Evolutionary conservation across 2,797 vertebrate species (phyloP).

Genomic region (Hydrophis major): DNA sequence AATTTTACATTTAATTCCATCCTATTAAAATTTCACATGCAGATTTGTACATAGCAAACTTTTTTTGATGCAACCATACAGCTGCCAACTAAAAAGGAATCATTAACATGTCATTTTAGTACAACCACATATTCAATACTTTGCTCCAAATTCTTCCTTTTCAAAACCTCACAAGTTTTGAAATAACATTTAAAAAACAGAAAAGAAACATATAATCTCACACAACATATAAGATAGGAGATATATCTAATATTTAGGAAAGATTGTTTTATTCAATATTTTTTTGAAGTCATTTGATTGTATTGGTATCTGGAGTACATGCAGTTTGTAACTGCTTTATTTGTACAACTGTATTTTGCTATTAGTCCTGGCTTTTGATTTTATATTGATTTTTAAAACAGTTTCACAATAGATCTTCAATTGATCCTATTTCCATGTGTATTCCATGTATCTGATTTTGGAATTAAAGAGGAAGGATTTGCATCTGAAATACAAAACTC

Average conservation of each 20-base stretch:
- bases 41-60: not conserved
- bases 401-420: not conserved
- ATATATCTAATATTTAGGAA: not conserved
- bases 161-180: not conserved
- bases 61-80: not conserved
- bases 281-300: not conserved
- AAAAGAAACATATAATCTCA: not conserved
- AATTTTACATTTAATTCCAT: not conserved
- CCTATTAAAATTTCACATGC: not conserved
- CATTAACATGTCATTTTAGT: not conserved
- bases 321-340: not conserved
- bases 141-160: not conserved
- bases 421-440: not conserved
- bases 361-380: not conserved
- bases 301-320: not conserved
- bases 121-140: not conserved
- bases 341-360: not conserved
- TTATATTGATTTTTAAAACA: not conserved
- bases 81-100: not conserved
- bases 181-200: not conserved
- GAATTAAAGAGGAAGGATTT: not conserved
- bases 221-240: not conserved
- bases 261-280: not conserved
- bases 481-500: not conserved
- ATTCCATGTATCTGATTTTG: not conserved